Evolutionary conservation across 2,888 invertebrate genomes (phyloP), one percentile per base, ranked within the genome.

Genomic region (Junonia oenone): DNA sequence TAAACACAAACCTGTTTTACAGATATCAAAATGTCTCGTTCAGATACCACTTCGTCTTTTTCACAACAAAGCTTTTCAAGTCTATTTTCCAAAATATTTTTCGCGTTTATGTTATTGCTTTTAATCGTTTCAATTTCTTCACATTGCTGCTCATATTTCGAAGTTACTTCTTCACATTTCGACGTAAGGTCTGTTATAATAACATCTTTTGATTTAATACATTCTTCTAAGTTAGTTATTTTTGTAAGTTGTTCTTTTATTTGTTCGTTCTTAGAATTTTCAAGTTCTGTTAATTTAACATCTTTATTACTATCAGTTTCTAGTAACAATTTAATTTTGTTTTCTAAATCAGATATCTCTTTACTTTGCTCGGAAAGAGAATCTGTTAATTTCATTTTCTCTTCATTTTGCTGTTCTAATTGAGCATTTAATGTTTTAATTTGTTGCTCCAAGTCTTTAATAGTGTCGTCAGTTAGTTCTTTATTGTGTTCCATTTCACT

Each of bases 1-100:
- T 55, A 26, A 52, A 60, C 62, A 82, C 86, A 66, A 79, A 89
- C 89, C 87, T 87, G 73, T 69, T 79, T 82, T 13, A 47, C 47
- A 45, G 29, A 8, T 14, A 59, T 26, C 11, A 56, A 50, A 15
- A 13, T 35, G 22, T 56, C 43, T 17, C 56, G 35, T 61, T 83
- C 71, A 59, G 63, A 52, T 17, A 56, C 58, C 40, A 73, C 63
- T 56, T 78, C 66, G 19, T 65, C 50, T 29, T 72, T 76, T 45
- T 73, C 63, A 52, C 62, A 51, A 51, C 61, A 68, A 14, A 83
- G 53, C 57, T 69, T 63, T 5, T 69, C 69, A 19, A 81, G 68
- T 69, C 77, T 69, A n/a, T 75, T 68, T 43, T 79, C 69, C 19
- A 37, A 37, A 27, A 11, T 13, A 8, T 35, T 6, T 11, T 14